phyloP scores from a whole-genome alignment of 2,797 vertebrate genomes.

The Natrix natrix region DNA sequence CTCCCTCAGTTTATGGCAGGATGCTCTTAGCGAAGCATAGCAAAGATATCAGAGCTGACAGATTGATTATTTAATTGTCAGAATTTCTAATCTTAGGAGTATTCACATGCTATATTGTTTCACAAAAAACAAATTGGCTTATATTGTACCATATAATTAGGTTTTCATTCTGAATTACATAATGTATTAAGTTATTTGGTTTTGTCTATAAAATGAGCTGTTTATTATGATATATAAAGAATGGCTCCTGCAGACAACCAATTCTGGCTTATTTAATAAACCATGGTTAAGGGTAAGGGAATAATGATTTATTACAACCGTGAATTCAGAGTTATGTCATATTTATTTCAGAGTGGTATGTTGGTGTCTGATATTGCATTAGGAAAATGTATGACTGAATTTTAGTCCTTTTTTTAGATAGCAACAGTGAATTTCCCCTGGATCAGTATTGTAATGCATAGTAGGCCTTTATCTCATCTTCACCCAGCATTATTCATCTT shows the following conservation, averaged over 20 bases:
- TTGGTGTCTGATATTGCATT: neutral
- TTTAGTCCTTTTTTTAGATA: neutral
- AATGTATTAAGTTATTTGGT: neutral
- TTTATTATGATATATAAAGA: neutral
- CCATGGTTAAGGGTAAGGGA: neutral
- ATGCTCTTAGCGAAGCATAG: too few species aligned
- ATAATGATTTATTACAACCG: neutral
- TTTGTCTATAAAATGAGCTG: neutral
- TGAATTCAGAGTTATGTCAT: neutral
- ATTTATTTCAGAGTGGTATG: neutral
- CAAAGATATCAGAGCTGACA: neutral
- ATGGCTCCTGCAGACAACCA: neutral
- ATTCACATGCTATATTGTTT: neutral
- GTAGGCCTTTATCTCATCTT: neutral
- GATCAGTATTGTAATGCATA: neutral
- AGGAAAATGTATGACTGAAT: neutral
- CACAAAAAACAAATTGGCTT: neutral
- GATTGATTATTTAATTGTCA: constrained; percentile 25
- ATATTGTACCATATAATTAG: too few species aligned
- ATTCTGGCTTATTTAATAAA: neutral
- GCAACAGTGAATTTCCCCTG: neutral
- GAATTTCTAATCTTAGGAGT: constrained; percentile 25
- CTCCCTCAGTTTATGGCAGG: too few species aligned
- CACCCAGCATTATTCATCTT: neutral
- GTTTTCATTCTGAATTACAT: neutral